These are phyloP conservation scores for Himalopsyche tibetana DNA, from an alignment of 2,888 invertebrate genomes.

Conservation along the genomic window DNA sequence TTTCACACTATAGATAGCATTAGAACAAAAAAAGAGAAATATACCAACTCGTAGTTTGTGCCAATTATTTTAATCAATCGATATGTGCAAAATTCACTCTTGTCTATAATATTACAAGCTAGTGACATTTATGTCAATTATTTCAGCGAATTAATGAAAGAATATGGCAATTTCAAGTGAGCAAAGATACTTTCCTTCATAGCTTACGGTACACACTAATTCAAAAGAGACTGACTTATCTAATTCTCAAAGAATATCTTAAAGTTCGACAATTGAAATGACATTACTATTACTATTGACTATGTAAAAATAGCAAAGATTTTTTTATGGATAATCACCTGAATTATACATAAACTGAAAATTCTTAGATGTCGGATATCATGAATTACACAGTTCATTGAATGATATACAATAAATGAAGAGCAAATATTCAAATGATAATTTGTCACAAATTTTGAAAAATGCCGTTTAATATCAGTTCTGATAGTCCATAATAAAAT, in stretches of 20 bases:
- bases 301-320: not conserved
- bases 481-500: too few relatives aligned
- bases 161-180: conserved; percentile 9
- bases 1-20: not conserved
- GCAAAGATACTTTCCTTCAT: not conserved
- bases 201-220: not conserved
- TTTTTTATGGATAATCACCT: too few relatives aligned
- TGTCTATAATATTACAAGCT: conserved; percentile 31
- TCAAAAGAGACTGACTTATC: not conserved
- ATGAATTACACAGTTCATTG: too few relatives aligned
- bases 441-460: too few relatives aligned
- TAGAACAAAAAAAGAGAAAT: not conserved
- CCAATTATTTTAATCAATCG: not conserved
- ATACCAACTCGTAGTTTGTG: not conserved
- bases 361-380: too few relatives aligned
- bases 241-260: not conserved
- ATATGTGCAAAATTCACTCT: conserved; percentile 30
- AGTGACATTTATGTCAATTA: not conserved
- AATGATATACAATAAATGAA: too few relatives aligned
- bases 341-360: too few relatives aligned
- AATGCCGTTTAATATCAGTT: too few relatives aligned
- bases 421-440: too few relatives aligned
- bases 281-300: not conserved
- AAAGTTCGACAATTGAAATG: not conserved
- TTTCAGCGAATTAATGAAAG: not conserved